Conservation (phyloP, 2,888 invertebrate genomes). For the Pachliopta kotzebuea region DNA sequence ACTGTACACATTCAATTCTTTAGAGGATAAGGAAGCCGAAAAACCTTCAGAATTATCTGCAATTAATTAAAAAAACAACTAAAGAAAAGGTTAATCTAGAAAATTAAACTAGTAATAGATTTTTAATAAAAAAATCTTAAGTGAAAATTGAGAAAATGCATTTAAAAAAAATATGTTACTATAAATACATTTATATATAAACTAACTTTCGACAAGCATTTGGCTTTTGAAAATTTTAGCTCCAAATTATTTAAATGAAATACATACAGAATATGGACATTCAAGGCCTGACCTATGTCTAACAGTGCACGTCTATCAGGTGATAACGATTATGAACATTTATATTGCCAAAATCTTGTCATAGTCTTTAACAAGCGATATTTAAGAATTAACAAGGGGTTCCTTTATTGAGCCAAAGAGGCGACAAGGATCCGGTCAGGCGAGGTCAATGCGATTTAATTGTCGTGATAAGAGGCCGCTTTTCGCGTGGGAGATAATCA, state of each 20-base stretch:
- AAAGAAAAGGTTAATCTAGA: not conserved
- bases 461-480: constrained; percentile 56
- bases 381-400: constrained; percentile 22
- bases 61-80: too few relatives aligned
- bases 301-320: too few relatives aligned
- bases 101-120: not conserved
- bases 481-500: constrained; percentile 57
- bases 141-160: too few relatives aligned
- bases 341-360: not conserved
- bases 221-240: too few relatives aligned
- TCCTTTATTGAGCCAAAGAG: constrained; percentile 40
- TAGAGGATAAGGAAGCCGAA: constrained; percentile 28
- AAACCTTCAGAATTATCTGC: constrained; percentile 17
- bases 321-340: not conserved
- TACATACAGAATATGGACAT: too few relatives aligned
- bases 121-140: too few relatives aligned
- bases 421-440: constrained; percentile 46
- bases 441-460: constrained; percentile 64
- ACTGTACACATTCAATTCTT: constrained; percentile 58
- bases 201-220: too few relatives aligned
- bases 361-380: not conserved
- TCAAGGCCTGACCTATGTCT: too few relatives aligned
- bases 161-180: too few relatives aligned
- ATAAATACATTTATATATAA: too few relatives aligned
- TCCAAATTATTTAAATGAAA: too few relatives aligned